phyloP scores from a whole-genome alignment of 2,113 vertebrate species.

The Myotis davidii region DNA sequence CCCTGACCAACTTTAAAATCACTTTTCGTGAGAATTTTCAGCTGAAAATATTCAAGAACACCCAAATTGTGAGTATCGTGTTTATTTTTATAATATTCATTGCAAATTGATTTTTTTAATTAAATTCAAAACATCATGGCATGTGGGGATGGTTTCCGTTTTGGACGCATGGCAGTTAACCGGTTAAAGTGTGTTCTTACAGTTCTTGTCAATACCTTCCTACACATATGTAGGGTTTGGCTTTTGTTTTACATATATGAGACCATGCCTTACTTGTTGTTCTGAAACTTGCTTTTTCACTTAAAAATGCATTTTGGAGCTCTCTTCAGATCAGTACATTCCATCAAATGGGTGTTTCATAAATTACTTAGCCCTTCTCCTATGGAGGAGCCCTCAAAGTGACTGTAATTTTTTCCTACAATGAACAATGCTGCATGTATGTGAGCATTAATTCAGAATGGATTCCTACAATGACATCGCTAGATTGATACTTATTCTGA shows the following conservation, averaged over 20 bases:
- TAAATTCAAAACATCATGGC: too few relatives aligned
- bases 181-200: not conserved
- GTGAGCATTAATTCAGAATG: not conserved
- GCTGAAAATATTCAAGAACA: too few relatives aligned
- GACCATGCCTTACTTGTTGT: not conserved
- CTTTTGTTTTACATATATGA: not conserved
- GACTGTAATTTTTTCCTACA: not conserved
- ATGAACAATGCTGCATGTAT: not conserved
- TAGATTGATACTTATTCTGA: not conserved
- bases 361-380: not conserved
- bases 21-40: too few relatives aligned
- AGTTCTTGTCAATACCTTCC: not conserved
- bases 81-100: too few relatives aligned
- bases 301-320: not conserved
- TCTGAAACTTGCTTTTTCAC: conserved; percentile 13
- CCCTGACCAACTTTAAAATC: too few relatives aligned
- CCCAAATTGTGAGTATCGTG: too few relatives aligned
- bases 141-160: too few relatives aligned
- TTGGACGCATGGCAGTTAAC: too few relatives aligned
- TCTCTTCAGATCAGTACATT: not conserved
- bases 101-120: too few relatives aligned
- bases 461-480: not conserved
- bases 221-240: not conserved
- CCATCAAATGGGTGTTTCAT: not conserved
- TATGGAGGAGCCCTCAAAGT: not conserved